Base-by-base conservation (phyloP, 2,797 vertebrate genomes). In the Pipistrellus pygmaeus region DNA sequence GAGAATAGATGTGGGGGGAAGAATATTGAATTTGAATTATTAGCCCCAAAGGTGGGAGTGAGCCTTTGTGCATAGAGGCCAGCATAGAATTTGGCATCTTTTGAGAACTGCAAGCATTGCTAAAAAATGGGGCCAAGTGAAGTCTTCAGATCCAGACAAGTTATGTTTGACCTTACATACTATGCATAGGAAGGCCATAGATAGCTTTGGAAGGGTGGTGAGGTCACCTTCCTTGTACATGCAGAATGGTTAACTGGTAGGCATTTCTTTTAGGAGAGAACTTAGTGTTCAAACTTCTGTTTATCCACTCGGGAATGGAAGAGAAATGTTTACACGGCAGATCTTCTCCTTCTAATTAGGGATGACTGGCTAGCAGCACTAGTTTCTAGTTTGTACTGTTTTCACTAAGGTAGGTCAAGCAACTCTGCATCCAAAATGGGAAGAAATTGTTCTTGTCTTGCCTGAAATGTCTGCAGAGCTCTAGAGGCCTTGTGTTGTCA, bases 371-470 rank as follows among this genome's bases (percentile, higher is more conserved):
- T 72, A 90, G 64, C 85, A 62, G 77, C 25, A 55, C 15, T 90
- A 6, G 82, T 96, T 92, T 91, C 87, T 46, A 93, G 87, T 94
- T 71, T 95, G 64, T 91, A 85, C 92, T 96, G 57, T 69, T 96
- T 53, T 71, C 71, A 10, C 68, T 93, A 64, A 38, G 83, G 80
- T 97, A 90, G 88, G 92, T 77, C 81, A 84, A 88, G 80, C 30
- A 55, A 25, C n/a, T 77, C 41, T 93, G 86, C 73, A 82, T 85
- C 44, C 69, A 60, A 44, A 95, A 73, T 75, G 53, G 89, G 55
- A 83, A 95, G 81, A 88, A 66, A 8, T 97, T 91, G 55, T 53
- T 92, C 95, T 85, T 84, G 2, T 64, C 91, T 97, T 97, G 88
- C 48, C 95, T 84, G 82, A 90, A 23, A 12, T 72, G 3, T 17